Conservation (phyloP, 2,113 vertebrate species). For the Phainopepla nitens region DNA sequence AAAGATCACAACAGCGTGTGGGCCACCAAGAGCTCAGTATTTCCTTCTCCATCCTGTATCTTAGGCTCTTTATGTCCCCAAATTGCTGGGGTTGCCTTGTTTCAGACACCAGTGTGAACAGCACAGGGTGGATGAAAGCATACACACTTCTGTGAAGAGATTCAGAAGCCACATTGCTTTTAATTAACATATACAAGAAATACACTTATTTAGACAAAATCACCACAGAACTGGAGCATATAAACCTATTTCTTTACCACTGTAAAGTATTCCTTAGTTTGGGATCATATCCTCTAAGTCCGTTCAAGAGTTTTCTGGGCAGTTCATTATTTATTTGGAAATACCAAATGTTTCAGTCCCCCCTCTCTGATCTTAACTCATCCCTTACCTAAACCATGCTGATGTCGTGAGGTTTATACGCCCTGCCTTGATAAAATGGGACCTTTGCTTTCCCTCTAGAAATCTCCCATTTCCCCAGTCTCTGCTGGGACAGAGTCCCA, state of each 20-base stretch:
- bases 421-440: background rate
- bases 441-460: background rate
- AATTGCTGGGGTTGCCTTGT: background rate
- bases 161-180: background rate
- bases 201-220: background rate
- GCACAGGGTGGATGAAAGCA: background rate
- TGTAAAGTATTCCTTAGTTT: background rate
- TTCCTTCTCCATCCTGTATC: background rate
- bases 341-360: background rate
- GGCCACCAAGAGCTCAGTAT: background rate
- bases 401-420: background rate
- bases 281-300: background rate
- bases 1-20: background rate
- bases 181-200: background rate
- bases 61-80: background rate
- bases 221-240: background rate
- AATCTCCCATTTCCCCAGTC: background rate
- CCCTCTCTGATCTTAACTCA: background rate
- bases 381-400: background rate
- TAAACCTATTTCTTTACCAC: background rate
- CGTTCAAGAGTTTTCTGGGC: background rate
- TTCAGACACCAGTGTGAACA: background rate
- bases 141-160: background rate
- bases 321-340: slow-evolving; percentile 13
- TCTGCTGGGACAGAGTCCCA: background rate